Base-by-base conservation (phyloP, 1,140 invertebrate genomes). In the Drosophila lacertosa region DNA sequence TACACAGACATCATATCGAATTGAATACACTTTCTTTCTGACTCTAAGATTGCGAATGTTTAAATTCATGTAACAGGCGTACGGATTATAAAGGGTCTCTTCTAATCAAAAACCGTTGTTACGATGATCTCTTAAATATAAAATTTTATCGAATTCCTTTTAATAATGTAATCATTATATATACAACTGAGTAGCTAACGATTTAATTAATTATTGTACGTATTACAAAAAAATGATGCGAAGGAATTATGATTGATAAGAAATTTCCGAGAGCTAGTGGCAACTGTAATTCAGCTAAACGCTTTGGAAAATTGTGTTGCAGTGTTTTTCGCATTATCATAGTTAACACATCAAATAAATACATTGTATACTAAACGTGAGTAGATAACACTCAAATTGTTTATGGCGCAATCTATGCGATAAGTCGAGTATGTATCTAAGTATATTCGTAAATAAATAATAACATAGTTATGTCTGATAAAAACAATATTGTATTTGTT, bases 211-310 rank as follows among this genome's bases (percentile, higher is more conserved):
- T 51, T 40, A 35, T 5, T 4, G n/a, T 13, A n/a, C 33, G 33
- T 35, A 16, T 20, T 18, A n/a, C 6, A 9, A 24, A 48, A 44
- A 5, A 24, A n/a, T 32, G 22, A 37, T 68, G 13, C 39, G 9
- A 35, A 22, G 44, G 35, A 45, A 24, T 22, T 18, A 32, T 45
- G 15, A 50, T 60, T 18, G 57, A 44, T 54, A 20, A 48, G 48
- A 26, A 62, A 62, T 39, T 51, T 63, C 48, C 48, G 51, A 39
- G 48, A 33, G 18, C 40, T 29, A 54, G 15, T 55, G 9, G 33
- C 37, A 42, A 16, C 29, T 16, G 10, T 10, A 16, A 60, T 35
- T 35, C 9, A 39, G n/a, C 37, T 50, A 42, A 42, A 10, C 15
- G 53, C 42, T 42, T 57, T 16, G 24, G 6, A 32, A 13, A 20